Base-by-base conservation (phyloP, 2,797 vertebrate species). In the Pipistrellus kuhlii region DNA sequence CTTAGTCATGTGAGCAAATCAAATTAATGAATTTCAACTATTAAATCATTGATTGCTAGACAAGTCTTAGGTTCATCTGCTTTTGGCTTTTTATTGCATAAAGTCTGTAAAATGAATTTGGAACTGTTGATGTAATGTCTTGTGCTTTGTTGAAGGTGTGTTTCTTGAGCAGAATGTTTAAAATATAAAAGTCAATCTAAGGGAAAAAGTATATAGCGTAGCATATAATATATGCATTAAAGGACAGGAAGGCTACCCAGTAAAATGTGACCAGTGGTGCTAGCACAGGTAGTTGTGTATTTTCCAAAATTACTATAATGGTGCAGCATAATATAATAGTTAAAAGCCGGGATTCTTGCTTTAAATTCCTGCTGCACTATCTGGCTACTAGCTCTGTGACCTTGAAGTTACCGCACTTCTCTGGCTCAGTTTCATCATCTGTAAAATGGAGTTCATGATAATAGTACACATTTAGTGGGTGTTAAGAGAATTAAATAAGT, bases 401-500 rank as follows among this genome's bases (percentile, higher is more conserved):
- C 83, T 81, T 55, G 78, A 59, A 89, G 32, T 92, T 73, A 75
- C 44, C 21, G 64, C 82, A 90, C 27, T 17, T 83, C 66, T 85
- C 17, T 76, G 69, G 51, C 66, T 94, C 46, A 51, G 64, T 94
- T 82, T 94, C 69, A 77, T 90, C 80, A 64, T 88, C 55, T 91
- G 48, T 85, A 80, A 86, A 88, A 91, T 90, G 90, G 62, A 85
- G 62, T 68, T 66, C 53, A 71, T 91, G 30, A 59, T 78, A 78
- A 80, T 25, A 86, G 44, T 82, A 77, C 41, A 21, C 89, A 23
- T 46, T 92, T 85, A 88, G 1, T 46, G 53, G 13, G 8, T 87
- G 25, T 94, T 72, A 75, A 75, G 71, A 93, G n/a, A 90, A 73
- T 83, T 90, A 93, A 51, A 51, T 51, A 51, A 91, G 23, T 84